Evolutionary conservation across 2,888 invertebrate species (phyloP), one percentile per base, ranked within the genome.

Genomic region (Dicycla oo): DNA sequence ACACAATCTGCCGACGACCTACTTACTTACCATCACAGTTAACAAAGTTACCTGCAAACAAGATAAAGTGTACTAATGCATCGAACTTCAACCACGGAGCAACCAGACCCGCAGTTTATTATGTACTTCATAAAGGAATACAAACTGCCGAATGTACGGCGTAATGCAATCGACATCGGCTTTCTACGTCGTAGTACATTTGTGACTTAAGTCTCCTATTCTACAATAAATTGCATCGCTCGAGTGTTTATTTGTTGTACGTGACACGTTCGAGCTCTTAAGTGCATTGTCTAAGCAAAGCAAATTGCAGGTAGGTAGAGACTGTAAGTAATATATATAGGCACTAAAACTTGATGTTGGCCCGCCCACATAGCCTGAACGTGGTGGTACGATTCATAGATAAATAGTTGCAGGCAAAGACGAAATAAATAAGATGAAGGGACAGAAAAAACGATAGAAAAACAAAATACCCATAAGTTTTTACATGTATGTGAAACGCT

Each of bases 91-190:
- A 79, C 73, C 69, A 69, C 70, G 70, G 57, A 75, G 78, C 69
- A 71, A 74, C 53, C 49, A 63, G 73, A 83, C 75, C 67, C 73
- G 63, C 61, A 78, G 81, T 82, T 84, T 86, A 87, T 83, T 82
- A 43, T n/a, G 20, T 76, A 72, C 43, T 64, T 73, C 82, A 81
- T 88, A 86, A 86, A 85, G 78, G 72, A 83, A 86, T 85, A 87
- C 82, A 82, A 80, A 84, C 75, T 66, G 51, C 64, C 45, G 64
- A 84, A 82, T 73, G 64, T 75, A 74, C 49, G 62, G 81, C 84
- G 74, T 87, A 86, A 85, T 87, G 86, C 86, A 86, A 80, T 83
- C 80, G 81, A 77, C 82, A 83, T 84, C 80, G 58, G 62, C 51
- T 75, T 81, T 76, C 81, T 80, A 69, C 69, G 20, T 15, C 60